Evolutionary conservation across 2,113 vertebrate genomes (phyloP), one percentile per base, ranked within the genome.

Genomic region (Rhinopomastus cyanomelas): DNA sequence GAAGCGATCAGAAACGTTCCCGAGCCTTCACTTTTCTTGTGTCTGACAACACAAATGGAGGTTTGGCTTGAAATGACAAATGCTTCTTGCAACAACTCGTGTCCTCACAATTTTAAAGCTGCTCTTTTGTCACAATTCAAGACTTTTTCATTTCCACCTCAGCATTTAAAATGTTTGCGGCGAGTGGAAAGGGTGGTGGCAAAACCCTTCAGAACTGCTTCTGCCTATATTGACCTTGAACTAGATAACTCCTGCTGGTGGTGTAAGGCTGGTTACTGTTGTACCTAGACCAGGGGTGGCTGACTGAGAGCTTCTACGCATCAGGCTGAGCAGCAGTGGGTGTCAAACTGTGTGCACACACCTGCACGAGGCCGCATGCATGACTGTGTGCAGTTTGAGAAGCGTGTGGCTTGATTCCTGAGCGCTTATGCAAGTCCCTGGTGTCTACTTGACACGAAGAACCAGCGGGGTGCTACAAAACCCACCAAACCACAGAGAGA

Each of bases 401-500:
- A 65, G 32, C 19, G 30, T 0, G 3, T 65, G 30, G 6, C n/a
- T 86, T 88, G 49, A 22, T 48, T 49, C n/a, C n/a, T 26, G 5
- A 67, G 16, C 29, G 11, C 48, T 34, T 74, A 11, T 39, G 8
- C 78, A 39, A 8, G 17, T 26, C 26, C 56, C 39, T 51, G 53
- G 9, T 57, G 12, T 21, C 21, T 12, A 20, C 42, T 44, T 81
- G 32, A 62, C 53, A 49, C 15, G 20, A 18, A 0, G 4, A 65
- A 8, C 12, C 1, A 16, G n/a, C 6, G 18, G 19, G 15, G 81
- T 4, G 1, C 36, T 57, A 49, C 2, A 32, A 51, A 17, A 16
- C 0, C 1, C 2, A 2, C 20, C 22, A 3, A 48, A 73, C 67
- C 12, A 75, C n/a, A n/a, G n/a, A n/a, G n/a, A n/a, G n/a, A n/a